phyloP scores from a whole-genome alignment of 2,113 vertebrate genomes.

The Calypte anna region DNA sequence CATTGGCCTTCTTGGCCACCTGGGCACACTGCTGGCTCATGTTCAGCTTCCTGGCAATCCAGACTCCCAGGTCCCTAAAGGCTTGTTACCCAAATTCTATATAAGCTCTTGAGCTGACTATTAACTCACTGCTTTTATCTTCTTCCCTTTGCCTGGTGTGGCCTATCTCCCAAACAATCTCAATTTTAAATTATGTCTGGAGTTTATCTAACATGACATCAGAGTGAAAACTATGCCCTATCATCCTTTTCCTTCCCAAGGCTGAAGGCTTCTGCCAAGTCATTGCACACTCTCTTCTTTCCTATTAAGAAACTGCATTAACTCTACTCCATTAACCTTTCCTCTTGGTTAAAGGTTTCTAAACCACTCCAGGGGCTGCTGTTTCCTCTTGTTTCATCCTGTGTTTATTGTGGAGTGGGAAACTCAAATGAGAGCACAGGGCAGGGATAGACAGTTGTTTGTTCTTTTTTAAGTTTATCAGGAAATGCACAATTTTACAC shows the following conservation, averaged over 20 bases:
- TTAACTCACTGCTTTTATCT: background rate
- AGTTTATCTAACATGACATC: conserved; percentile 13
- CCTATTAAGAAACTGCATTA: conserved; percentile 31
- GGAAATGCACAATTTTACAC: background rate
- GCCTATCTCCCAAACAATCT: background rate
- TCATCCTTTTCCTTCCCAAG: conserved; percentile 18
- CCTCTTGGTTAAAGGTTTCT: conserved; percentile 41
- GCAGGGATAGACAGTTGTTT: background rate
- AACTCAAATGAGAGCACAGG: background rate
- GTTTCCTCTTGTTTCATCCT: background rate
- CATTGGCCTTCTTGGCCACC: too few relatives aligned
- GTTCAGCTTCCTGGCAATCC: too few relatives aligned
- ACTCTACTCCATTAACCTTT: conserved; percentile 49
- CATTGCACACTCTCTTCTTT: conserved; percentile 14
- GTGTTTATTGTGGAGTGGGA: background rate
- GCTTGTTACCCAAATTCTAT: background rate
- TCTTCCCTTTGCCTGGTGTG: background rate
- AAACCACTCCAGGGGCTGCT: background rate
- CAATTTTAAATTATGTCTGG: conserved; percentile 4
- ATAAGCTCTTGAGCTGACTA: background rate
- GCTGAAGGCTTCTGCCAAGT: conserved; percentile 22
- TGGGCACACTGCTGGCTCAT: too few relatives aligned
- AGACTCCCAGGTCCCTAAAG: too few relatives aligned
- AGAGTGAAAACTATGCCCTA: background rate
- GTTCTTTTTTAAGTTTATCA: background rate